These are phyloP conservation scores for Danionella dracula DNA, from an alignment of 2,797 vertebrate species.

Conservation along the genomic window DNA sequence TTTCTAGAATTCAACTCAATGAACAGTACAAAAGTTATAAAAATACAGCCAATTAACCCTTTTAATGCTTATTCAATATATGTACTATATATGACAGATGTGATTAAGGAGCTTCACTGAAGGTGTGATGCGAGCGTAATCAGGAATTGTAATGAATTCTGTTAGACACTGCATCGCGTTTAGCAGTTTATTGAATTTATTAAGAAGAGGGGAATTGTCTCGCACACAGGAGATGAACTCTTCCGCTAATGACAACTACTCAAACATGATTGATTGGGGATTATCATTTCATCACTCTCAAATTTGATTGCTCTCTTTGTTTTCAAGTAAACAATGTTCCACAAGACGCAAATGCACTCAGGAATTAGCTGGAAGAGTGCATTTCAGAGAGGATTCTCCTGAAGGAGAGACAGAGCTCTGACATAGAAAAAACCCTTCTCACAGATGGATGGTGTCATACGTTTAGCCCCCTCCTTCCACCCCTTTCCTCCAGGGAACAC, in stretches of 20 bases:
- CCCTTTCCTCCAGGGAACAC: conserved; percentile 26
- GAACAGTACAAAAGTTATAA: no score
- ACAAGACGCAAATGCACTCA: background rate
- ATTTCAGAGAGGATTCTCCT: background rate
- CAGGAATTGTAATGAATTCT: conserved; percentile 70
- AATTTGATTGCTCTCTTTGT: background rate
- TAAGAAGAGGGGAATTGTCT: conserved; percentile 57
- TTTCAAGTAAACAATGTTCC: background rate
- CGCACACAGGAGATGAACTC: conserved; percentile 53
- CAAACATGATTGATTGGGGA: conserved; percentile 60
- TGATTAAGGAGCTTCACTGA: no score
- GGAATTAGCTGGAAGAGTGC: background rate
- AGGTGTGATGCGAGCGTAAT: conserved; percentile 64
- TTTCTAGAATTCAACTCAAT: no score
- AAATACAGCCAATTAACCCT: no score
- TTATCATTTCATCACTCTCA: conserved; percentile 41
- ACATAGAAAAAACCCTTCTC: background rate
- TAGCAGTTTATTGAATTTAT: conserved; percentile 65
- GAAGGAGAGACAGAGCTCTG: background rate
- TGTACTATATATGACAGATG: no score
- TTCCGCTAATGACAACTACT: conserved; percentile 52
- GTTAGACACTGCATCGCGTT: conserved; percentile 54
- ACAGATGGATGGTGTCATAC: background rate
- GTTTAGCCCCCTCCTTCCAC: no score
- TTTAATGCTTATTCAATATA: no score